Evolutionary conservation across 2,797 vertebrate genomes (phyloP).

Genomic region (Diplodus sargus): DNA sequence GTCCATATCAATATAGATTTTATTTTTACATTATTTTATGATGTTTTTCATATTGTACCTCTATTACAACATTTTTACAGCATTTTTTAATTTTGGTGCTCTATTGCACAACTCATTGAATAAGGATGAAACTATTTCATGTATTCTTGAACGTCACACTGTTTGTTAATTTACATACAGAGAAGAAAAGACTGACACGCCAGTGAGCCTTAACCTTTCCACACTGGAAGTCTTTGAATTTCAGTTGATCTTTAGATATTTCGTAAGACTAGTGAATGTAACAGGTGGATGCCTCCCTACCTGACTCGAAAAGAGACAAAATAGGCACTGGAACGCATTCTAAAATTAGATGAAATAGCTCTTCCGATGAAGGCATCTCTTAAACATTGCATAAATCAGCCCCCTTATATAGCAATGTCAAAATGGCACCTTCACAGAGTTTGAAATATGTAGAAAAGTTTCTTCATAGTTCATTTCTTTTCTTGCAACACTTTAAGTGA

Average conservation of each 20-base stretch:
- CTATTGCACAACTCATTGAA: background rate
- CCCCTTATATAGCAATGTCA: background rate
- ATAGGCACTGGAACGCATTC: conserved; percentile 16
- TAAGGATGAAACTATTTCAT: background rate
- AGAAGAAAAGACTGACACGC: background rate
- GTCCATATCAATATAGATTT: background rate
- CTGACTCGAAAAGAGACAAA: conserved; percentile 5
- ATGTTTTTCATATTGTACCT: background rate
- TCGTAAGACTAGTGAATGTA: conserved; percentile 43
- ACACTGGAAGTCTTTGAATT: conserved; percentile 3
- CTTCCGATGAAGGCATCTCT: background rate
- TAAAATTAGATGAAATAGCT: conserved; percentile 45
- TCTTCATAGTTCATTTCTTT: conserved; percentile 53
- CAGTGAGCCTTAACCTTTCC: conserved; percentile 19
- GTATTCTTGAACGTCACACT: background rate
- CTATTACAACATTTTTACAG: background rate
- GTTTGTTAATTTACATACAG: background rate
- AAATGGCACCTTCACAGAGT: conserved; percentile 43
- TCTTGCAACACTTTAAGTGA: conserved; percentile 48
- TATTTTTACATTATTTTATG: background rate
- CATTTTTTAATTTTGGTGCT: background rate
- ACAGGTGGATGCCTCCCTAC: conserved; percentile 8
- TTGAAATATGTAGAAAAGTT: conserved; percentile 18
- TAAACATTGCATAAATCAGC: conserved; percentile 14
- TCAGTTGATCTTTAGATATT: conserved; percentile 26